These are phyloP conservation scores for Pristionchus japonicus DNA, from an alignment of 2,888 invertebrate genomes.

Conservation along the genomic window DNA sequence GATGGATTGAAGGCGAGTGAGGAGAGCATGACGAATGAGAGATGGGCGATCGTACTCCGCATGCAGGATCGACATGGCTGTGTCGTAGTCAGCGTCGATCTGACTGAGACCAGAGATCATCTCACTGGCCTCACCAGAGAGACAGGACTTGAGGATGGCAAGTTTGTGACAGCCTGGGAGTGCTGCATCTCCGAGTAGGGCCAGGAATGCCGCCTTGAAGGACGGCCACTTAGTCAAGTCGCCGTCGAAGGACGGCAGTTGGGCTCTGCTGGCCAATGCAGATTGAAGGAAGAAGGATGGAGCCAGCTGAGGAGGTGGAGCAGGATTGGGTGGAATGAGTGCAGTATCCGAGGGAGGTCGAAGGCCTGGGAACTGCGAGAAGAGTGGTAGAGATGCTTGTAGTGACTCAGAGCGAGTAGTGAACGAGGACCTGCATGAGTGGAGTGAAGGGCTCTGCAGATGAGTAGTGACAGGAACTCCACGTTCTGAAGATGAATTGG, in stretches of 20 bases:
- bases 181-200: not conserved
- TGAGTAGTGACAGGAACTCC: not conserved
- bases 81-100: not conserved
- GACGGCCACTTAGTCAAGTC: not conserved
- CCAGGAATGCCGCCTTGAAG: not conserved
- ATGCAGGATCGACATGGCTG: not conserved
- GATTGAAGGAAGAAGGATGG: constrained; percentile 17
- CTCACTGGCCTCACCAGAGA: not conserved
- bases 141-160: not conserved
- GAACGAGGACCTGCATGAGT: not conserved
- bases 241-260: constrained; percentile 2
- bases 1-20: not conserved
- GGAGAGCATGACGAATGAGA: not conserved
- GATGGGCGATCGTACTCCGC: not conserved
- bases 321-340: not conserved
- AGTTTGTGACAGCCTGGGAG: constrained; percentile 6
- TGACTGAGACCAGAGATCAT: not conserved
- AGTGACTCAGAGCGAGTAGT: too few relatives aligned
- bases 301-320: not conserved
- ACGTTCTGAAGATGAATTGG: too few relatives aligned
- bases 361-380: too few relatives aligned
- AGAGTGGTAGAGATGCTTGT: too few relatives aligned
- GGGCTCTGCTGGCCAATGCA: not conserved
- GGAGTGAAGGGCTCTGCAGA: not conserved
- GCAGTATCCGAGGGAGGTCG: too few relatives aligned